Conservation (phyloP, 2,113 vertebrate genomes). For the Pseudorasbora parva region DNA sequence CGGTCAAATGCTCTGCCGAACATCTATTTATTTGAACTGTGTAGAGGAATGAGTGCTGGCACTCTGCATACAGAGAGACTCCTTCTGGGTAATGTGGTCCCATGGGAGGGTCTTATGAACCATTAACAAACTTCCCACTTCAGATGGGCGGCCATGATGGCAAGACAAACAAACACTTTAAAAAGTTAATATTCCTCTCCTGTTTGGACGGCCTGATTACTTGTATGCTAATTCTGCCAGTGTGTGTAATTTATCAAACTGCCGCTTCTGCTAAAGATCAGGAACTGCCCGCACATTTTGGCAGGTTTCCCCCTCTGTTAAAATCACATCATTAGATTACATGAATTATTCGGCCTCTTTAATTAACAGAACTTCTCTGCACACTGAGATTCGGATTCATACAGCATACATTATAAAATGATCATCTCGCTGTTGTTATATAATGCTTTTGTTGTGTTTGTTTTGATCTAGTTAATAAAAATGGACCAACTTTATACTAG, state of each 20-base stretch:
- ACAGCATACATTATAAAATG: not conserved
- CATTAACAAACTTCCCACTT: constrained; percentile 74
- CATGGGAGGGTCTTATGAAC: constrained; percentile 67
- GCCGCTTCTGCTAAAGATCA: constrained; percentile 66
- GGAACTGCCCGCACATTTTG: constrained; percentile 37
- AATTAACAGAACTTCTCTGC: constrained; percentile 11
- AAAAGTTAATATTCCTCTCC: constrained; percentile 70
- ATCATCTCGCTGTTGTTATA: not conserved
- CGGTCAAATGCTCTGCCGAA: constrained; percentile 25
- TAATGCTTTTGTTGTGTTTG: not conserved
- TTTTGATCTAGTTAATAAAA: not conserved
- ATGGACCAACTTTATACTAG: too few relatives aligned
- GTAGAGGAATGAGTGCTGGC: constrained; percentile 60
- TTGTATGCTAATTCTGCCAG: constrained; percentile 73
- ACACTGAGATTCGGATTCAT: not conserved
- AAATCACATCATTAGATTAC: constrained; percentile 41
- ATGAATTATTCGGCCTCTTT: constrained; percentile 28
- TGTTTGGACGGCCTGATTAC: constrained; percentile 77
- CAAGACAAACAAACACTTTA: constrained; percentile 75
- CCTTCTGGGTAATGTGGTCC: constrained; percentile 72
- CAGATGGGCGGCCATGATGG: constrained; percentile 63
- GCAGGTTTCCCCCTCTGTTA: constrained; percentile 19
- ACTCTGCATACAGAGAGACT: constrained; percentile 69
- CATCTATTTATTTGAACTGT: constrained; percentile 53
- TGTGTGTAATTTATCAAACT: constrained; percentile 73